Base-by-base conservation (phyloP, 2,113 vertebrate genomes). In the Speoplatyrhinus poulsoni region DNA sequence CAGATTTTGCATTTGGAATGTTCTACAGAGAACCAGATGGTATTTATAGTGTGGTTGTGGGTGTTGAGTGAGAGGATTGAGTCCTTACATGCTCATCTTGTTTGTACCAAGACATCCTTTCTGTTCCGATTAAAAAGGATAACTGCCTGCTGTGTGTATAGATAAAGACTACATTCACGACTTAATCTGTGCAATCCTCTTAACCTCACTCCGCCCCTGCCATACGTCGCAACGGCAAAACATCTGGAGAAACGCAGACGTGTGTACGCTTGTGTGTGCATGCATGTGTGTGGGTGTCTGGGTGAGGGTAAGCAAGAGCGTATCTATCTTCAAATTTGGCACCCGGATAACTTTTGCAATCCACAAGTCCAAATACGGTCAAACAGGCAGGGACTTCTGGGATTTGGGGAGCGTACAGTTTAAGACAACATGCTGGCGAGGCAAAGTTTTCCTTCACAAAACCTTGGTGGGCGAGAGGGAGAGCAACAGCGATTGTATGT, bases 31-130 rank as follows among this genome's bases (percentile, higher is more conserved):
- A 67, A 54, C 49, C 66, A 73, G 69, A 69, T 74, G 82, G 75
- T 82, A 88, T 89, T 88, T 85, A 77, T 86, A 87, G 86, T 41
- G 36, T 67, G 76, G 79, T 63, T 81, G 87, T 85, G 89, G 86
- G 87, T 87, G 89, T 82, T 32, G 36, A 81, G 81, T 79, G 83
- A 88, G 82, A 65, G 76, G 72, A 84, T 77, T 72, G 80, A 76
- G 76, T 65, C 79, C 81, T 82, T 68, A 48, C 72, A 72, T 53
- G 66, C 70, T 72, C 73, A 70, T 82, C 68, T 65, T 85, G 77
- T 86, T 85, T 81, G 65, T 64, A 69, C 62, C 0, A 13, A 82
- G 73, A 79, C 69, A 50, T 72, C 73, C 70, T 82, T 84, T 83
- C 55, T 65, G 64, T 41, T 41, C 36, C 65, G 12, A 74, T 82